Evolutionary conservation across 2,888 invertebrate species (phyloP), one percentile per base, ranked within the genome.

Genomic region (Chloroclysta siterata): DNA sequence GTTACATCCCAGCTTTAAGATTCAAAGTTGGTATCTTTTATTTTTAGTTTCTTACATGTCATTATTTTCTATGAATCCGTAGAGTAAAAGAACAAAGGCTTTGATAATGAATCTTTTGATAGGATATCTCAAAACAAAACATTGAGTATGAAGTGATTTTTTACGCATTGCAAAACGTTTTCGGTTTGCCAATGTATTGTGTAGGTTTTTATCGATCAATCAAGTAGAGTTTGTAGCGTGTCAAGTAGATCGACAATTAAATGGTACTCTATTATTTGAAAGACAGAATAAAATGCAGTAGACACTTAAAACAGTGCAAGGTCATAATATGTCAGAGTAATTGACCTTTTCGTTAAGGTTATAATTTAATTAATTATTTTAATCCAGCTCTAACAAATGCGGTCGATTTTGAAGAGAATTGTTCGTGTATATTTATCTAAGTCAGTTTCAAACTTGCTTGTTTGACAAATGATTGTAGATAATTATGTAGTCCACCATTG

Each of bases 311-410:
- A 39, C 74, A 65, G 75, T 66, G 72, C 78, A 71, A 78, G 81
- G 81, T 69, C 68, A 39, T 17, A 2, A 60, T 56, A 47, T 54
- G 68, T 63, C 57, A 66, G 55, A 65, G 52, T 65, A 74, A 69
- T 72, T 78, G 83, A 84, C 88, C 88, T 89, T 81, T 83, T 78
- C 73, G 62, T 70, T 81, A 75, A 83, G 84, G 83, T 80, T 77
- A 78, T 75, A 80, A 77, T 77, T 77, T 73, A 76, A 76, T 78
- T 83, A 82, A 79, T 84, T 76, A 82, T 80, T 81, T 83, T 82
- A 78, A 78, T 76, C 72, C 71, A 67, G 53, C 68, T 50, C 55
- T 60, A 60, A 65, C 62, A 53, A 41, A 51, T 14, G 52, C 36
- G 17, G 54, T 57, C 14, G 42, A 59, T 36, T 59, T 61, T 62